Evolutionary conservation across 2,888 invertebrate genomes (phyloP).

Genomic region (Coleophora deauratella): DNA sequence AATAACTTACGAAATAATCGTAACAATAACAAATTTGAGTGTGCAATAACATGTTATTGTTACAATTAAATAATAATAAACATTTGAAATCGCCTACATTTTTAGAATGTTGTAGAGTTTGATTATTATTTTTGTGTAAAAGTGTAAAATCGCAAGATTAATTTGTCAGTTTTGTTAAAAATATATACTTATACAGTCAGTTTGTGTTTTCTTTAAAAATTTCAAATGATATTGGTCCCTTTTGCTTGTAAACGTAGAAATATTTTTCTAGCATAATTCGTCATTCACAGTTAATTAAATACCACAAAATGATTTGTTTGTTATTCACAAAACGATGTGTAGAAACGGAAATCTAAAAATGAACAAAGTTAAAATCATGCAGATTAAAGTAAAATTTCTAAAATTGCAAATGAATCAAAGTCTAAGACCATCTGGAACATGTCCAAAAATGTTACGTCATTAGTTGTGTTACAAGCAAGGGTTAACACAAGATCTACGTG

Average conservation of each 20-base stretch:
- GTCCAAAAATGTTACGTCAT: constrained; percentile 49
- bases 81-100: constrained; percentile 48
- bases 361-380: constrained; percentile 3
- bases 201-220: constrained; percentile 34
- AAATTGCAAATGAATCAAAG: background rate
- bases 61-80: constrained; percentile 28
- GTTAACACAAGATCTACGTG: constrained; percentile 57
- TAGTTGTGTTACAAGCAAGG: constrained; percentile 75
- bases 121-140: constrained; percentile 30
- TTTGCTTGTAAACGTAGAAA: constrained; percentile 69
- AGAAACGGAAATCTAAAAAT: constrained; percentile 34
- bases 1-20: constrained; percentile 40
- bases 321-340: constrained; percentile 39
- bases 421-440: constrained; percentile 14
- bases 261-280: constrained; percentile 33
- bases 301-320: constrained; percentile 30
- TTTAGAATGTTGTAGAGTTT: constrained; percentile 45
- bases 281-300: constrained; percentile 48
- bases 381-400: background rate
- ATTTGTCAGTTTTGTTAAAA: constrained; percentile 60
- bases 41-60: constrained; percentile 33
- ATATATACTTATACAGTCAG: constrained; percentile 29
- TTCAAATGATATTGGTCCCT: constrained; percentile 69
- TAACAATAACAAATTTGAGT: constrained; percentile 21
- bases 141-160: constrained; percentile 39